Percentiles rank a stretch among this genome's conserved stretches.
Evolutionary conservation across 2,888 invertebrate genomes (phyloP).

Genomic region (Diarsia dahlii): DNA sequence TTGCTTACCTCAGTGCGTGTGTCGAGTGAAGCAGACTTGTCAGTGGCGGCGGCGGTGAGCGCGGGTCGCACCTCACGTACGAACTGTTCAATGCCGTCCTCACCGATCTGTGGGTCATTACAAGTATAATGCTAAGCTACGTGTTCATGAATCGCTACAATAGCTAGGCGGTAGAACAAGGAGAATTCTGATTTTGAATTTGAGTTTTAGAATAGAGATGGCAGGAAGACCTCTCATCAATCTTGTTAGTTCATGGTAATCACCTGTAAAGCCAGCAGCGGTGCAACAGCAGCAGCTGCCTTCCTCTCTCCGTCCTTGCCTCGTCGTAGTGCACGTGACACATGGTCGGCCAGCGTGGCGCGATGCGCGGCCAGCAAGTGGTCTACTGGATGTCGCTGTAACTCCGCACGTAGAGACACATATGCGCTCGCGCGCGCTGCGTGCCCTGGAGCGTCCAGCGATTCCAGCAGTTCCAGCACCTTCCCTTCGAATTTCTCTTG

Average conservation of each 20-base stretch:
- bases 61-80: slow-evolving; percentile 93
- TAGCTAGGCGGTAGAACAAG: too few species aligned
- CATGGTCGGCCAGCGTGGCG: slow-evolving; percentile 28
- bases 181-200: not conserved
- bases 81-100: slow-evolving; percentile 92
- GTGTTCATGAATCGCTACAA: not conserved
- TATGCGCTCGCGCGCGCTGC: slow-evolving; percentile 95
- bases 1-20: slow-evolving; percentile 93
- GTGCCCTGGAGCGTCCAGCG: slow-evolving; percentile 95
- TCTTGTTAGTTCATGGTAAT: not conserved
- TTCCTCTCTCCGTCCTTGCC: slow-evolving; percentile 96
- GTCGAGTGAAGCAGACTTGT: slow-evolving; percentile 93
- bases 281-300: slow-evolving; percentile 95
- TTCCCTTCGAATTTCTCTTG: slow-evolving; percentile 95
- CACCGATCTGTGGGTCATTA: slow-evolving; percentile 79
- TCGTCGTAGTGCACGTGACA: slow-evolving; percentile 92
- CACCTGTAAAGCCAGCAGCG: slow-evolving; percentile 96
- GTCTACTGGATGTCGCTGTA: slow-evolving; percentile 95
- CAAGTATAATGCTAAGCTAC: too few species aligned
- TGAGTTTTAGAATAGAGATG: too few species aligned
- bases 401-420: slow-evolving; percentile 93
- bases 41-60: slow-evolving; percentile 93
- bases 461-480: slow-evolving; percentile 96
- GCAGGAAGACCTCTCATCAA: not conserved
- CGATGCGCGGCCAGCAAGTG: slow-evolving; percentile 93